Conservation (phyloP, 2,797 vertebrate genomes). For the Anniella stebbinsi region DNA sequence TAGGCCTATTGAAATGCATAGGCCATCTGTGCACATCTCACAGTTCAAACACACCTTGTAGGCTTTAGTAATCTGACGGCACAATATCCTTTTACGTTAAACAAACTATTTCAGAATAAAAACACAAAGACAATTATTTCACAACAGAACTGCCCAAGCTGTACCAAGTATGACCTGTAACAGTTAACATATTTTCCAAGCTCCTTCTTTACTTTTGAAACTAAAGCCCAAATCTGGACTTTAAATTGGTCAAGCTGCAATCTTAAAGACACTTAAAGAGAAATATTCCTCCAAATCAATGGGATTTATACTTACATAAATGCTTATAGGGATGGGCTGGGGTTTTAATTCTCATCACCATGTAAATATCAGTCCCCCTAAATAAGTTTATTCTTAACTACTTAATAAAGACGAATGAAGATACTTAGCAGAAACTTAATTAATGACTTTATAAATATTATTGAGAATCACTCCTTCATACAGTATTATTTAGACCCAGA, state of each 20-base stretch:
- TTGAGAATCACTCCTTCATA: not conserved
- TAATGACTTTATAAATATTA: not conserved
- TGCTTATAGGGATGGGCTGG: not conserved
- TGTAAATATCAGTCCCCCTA: constrained; percentile 36
- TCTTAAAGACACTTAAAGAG: not conserved
- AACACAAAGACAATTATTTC: constrained; percentile 52
- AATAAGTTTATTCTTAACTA: constrained; percentile 62
- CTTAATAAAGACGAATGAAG: constrained; percentile 51
- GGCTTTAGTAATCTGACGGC: constrained; percentile 55
- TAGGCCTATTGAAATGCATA: constrained; percentile 42
- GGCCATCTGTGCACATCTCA: constrained; percentile 61
- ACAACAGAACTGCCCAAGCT: constrained; percentile 40
- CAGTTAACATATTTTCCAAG: constrained; percentile 16
- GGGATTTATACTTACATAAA: not conserved
- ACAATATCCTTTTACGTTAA: constrained; percentile 52
- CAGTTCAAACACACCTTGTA: constrained; percentile 42
- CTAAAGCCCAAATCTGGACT: not conserved
- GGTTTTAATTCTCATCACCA: not conserved
- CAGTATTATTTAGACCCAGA: not conserved
- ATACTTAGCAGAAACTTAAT: constrained; percentile 62
- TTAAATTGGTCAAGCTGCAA: not conserved
- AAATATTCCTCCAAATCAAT: not conserved
- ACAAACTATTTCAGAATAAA: constrained; percentile 45
- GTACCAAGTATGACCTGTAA: not conserved
- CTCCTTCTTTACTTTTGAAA: constrained; percentile 45